Conservation (phyloP, 2,888 invertebrate genomes). For the Deilephila elpenor region DNA sequence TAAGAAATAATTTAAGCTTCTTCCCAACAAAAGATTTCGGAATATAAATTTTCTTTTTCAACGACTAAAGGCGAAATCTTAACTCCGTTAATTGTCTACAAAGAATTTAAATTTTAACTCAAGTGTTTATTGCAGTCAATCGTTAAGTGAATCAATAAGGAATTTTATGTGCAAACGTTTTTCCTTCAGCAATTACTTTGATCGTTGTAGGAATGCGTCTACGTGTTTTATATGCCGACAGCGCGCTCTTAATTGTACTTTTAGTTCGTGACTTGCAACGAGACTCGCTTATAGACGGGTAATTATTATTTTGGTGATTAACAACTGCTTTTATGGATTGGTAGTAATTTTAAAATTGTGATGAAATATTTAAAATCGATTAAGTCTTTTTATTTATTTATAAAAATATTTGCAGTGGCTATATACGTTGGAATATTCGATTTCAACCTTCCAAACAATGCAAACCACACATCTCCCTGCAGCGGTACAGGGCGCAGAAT, state of each 20-base stretch:
- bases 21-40: neutral
- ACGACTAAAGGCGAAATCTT: neutral
- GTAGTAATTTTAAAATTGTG: constrained; percentile 10
- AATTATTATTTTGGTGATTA: constrained; percentile 42
- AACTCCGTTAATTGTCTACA: constrained; percentile 14
- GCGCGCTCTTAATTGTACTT: constrained; percentile 74
- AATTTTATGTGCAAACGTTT: constrained; percentile 58
- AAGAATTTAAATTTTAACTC: constrained; percentile 12
- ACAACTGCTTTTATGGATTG: neutral
- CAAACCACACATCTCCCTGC: neutral
- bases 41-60: constrained; percentile 4
- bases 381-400: too few relatives aligned
- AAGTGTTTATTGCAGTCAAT: constrained; percentile 17
- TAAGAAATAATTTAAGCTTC: neutral
- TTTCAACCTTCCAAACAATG: neutral
- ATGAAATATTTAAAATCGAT: too few relatives aligned
- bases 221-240: constrained; percentile 72
- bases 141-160: constrained; percentile 49
- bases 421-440: neutral
- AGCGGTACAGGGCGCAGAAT: constrained; percentile 44
- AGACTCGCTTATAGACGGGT: constrained; percentile 55
- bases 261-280: constrained; percentile 72
- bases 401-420: neutral
- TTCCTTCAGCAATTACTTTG: constrained; percentile 57
- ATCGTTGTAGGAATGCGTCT: constrained; percentile 62